phyloP scores from a whole-genome alignment of 2,888 invertebrate genomes.

The Odontocolon sp. region DNA sequence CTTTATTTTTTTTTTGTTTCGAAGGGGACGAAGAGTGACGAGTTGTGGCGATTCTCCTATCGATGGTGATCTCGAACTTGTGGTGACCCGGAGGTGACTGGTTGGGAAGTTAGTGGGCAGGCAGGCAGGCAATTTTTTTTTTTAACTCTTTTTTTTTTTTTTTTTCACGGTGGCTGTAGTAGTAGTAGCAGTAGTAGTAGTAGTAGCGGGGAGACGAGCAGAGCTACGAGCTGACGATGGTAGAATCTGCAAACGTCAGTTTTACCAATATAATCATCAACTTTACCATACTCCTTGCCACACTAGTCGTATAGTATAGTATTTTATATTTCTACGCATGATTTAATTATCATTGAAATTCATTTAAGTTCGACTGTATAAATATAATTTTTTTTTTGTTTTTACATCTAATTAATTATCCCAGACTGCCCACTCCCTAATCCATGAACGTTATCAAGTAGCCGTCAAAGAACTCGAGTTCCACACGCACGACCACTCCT shows the following conservation, averaged over 20 bases:
- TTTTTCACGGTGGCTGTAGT: slow-evolving; percentile 79
- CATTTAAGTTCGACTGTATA: slow-evolving; percentile 4
- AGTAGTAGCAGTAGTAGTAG: slow-evolving; percentile 74
- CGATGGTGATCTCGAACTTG: slow-evolving; percentile 69
- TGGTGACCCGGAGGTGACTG: slow-evolving; percentile 80
- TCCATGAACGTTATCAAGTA: slow-evolving; percentile 40
- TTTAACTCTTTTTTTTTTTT: slow-evolving; percentile 69
- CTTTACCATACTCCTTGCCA: slow-evolving; percentile 65
- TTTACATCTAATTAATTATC: slow-evolving; percentile 38
- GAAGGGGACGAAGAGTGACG: slow-evolving; percentile 67
- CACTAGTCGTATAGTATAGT: slow-evolving; percentile 60
- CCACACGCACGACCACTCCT: slow-evolving; percentile 29
- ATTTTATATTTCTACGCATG: slow-evolving; percentile 19
- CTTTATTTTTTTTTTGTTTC: slow-evolving; percentile 56
- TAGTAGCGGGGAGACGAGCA: slow-evolving; percentile 79
- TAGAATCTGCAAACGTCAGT: slow-evolving; percentile 81
- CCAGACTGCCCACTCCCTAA: slow-evolving; percentile 62
- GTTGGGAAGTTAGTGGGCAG: slow-evolving; percentile 80
- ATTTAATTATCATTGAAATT: slow-evolving; percentile 23
- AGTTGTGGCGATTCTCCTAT: slow-evolving; percentile 67
- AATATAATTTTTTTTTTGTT: background rate
- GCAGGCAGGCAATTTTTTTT: slow-evolving; percentile 75
- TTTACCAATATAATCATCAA: slow-evolving; percentile 77
- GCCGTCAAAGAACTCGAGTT: slow-evolving; percentile 36
- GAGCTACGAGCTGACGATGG: slow-evolving; percentile 80